These are phyloP conservation scores for Pollenia angustigena DNA, from an alignment of 2,888 invertebrate species.

Conservation along the genomic window DNA sequence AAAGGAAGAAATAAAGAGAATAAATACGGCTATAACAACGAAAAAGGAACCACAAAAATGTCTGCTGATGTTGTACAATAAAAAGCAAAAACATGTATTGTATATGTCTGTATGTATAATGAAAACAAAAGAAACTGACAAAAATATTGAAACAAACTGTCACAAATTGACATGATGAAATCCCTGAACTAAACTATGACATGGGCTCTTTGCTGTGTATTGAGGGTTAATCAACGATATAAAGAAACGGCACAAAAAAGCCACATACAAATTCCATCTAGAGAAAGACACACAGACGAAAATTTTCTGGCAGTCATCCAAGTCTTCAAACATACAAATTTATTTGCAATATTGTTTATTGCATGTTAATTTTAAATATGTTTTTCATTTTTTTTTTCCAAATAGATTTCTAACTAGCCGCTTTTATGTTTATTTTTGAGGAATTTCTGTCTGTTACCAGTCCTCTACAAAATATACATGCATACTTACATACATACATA, in stretches of 20 bases:
- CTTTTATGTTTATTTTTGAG: neutral
- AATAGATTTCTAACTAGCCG: neutral
- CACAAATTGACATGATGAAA: slow-evolving; percentile 72
- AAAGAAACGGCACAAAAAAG: slow-evolving; percentile 31
- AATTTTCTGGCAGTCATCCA: slow-evolving; percentile 38
- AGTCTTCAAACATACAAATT: slow-evolving; percentile 14
- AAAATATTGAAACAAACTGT: slow-evolving; percentile 54
- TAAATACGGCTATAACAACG: slow-evolving; percentile 34
- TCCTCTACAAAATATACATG: no score
- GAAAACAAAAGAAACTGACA: slow-evolving; percentile 15
- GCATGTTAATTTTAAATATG: slow-evolving; percentile 44
- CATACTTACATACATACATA: no score
- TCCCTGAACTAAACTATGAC: slow-evolving; percentile 59
- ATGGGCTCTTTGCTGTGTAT: slow-evolving; percentile 39
- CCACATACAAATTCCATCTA: neutral
- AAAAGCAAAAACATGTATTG: slow-evolving; percentile 3
- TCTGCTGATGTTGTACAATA: neutral
- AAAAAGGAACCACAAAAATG: slow-evolving; percentile 18
- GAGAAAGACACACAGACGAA: slow-evolving; percentile 1
- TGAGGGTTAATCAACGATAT: slow-evolving; percentile 64
- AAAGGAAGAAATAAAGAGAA: slow-evolving; percentile 24
- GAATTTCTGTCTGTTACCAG: slow-evolving; percentile 3
- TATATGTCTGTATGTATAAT: neutral
- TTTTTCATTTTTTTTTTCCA: neutral
- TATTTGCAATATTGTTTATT: slow-evolving; percentile 53